phyloP scores from a whole-genome alignment of 1,140 invertebrate species.

The Bombus pascuorum region DNA sequence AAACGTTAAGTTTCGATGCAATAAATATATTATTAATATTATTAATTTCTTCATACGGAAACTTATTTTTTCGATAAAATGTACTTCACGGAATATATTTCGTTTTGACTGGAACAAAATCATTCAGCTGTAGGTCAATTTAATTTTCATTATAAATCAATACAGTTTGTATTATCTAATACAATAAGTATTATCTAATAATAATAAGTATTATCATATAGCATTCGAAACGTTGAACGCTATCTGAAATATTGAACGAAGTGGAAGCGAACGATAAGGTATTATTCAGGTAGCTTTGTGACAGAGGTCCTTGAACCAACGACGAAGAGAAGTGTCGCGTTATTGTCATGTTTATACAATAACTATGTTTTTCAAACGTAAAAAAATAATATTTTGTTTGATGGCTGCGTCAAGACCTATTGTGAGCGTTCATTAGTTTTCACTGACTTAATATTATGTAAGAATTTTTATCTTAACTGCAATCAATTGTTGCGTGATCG shows the following conservation, averaged over 20 bases:
- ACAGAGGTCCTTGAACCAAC: not conserved
- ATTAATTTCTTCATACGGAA: too few species aligned
- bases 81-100: too few species aligned
- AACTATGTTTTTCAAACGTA: not conserved
- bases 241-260: not conserved
- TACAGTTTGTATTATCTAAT: too few species aligned
- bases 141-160: too few species aligned
- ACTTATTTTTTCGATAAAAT: too few species aligned
- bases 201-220: too few species aligned
- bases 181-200: too few species aligned
- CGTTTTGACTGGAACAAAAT: too few species aligned
- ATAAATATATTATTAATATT: too few species aligned
- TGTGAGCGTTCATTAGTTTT: not conserved
- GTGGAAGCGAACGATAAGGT: not conserved
- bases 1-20: too few species aligned
- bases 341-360: not conserved
- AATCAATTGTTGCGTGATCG: constrained; percentile 11
- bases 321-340: not conserved
- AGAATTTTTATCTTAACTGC: not conserved
- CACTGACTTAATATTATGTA: constrained; percentile 20
- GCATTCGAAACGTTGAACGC: too few species aligned
- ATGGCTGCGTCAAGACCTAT: not conserved
- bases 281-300: not conserved
- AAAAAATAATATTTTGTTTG: not conserved
- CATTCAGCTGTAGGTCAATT: too few species aligned